Evolutionary conservation across 2,888 invertebrate species (phyloP).

Genomic region (Athrips mouffetella): DNA sequence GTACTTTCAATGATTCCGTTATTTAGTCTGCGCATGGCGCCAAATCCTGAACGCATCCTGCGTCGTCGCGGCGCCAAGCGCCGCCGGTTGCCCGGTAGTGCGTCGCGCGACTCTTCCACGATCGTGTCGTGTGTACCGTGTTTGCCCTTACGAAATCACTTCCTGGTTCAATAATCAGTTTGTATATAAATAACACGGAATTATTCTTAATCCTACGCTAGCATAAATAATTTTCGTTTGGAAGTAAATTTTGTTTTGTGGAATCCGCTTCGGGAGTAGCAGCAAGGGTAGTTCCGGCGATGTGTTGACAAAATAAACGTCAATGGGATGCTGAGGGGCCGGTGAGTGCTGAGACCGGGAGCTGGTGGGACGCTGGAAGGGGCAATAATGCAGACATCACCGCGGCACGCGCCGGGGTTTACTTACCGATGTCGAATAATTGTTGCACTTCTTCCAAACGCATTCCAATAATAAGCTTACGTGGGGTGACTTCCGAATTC

Average conservation of each 20-base stretch:
- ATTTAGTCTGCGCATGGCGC: slow-evolving; percentile 6
- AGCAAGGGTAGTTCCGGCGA: slow-evolving; percentile 24
- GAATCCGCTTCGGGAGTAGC: not conserved
- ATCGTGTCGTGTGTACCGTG: slow-evolving; percentile 26
- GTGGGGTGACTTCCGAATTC: not conserved
- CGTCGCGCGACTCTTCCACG: slow-evolving; percentile 35
- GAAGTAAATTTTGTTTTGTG: not conserved
- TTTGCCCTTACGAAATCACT: slow-evolving; percentile 5
- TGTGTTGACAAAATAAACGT: slow-evolving; percentile 33
- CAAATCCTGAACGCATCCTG: slow-evolving; percentile 35
- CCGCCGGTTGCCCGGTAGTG: slow-evolving; percentile 36
- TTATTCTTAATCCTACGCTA: no score
- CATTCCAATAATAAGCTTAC: not conserved
- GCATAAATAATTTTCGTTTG: no score
- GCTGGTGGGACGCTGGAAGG: slow-evolving; percentile 23
- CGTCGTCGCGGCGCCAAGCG: slow-evolving; percentile 15
- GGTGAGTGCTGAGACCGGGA: slow-evolving; percentile 39
- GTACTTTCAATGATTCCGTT: no score
- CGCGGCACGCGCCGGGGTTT: slow-evolving; percentile 44
- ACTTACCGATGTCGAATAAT: slow-evolving; percentile 39
- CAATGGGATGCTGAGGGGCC: slow-evolving; percentile 46
- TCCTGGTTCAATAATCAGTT: slow-evolving; percentile 28
- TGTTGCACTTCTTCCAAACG: slow-evolving; percentile 20
- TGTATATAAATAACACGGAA: not conserved
- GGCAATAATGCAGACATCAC: slow-evolving; percentile 24